Evolutionary conservation across 2,113 vertebrate species (phyloP).

Genomic region (Procavia capensis): DNA sequence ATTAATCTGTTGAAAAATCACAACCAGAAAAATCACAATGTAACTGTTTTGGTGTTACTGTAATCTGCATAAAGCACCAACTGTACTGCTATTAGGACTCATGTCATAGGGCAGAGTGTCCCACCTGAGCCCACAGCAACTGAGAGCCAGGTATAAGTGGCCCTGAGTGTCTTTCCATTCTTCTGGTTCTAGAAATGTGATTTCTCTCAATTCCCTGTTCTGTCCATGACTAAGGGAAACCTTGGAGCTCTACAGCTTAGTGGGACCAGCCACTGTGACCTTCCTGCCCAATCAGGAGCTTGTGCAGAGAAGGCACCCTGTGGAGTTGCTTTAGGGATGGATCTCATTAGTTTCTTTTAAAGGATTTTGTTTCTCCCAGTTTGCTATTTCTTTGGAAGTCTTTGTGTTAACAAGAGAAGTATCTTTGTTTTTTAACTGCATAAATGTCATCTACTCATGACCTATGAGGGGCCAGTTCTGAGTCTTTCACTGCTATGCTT

Average conservation of each 20-base stretch:
- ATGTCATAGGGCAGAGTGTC: too few relatives aligned
- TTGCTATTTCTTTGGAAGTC: background rate
- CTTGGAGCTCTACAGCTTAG: background rate
- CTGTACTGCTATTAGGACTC: accelerated
- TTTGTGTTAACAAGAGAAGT: background rate
- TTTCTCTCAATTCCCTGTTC: background rate
- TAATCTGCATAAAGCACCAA: accelerated
- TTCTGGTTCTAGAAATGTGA: background rate
- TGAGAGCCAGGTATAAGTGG: background rate
- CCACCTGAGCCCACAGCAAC: background rate
- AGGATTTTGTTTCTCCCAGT: background rate
- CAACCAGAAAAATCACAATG: background rate
- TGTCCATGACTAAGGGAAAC: background rate
- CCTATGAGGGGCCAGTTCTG: accelerated
- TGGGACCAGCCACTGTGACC: background rate
- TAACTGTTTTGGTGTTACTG: background rate
- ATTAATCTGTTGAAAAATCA: background rate
- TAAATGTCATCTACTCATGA: background rate
- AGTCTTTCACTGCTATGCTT: too few relatives aligned
- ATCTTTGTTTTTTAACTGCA: background rate
- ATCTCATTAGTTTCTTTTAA: background rate
- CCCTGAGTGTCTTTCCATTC: background rate
- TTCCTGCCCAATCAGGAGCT: background rate
- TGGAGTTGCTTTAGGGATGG: too few relatives aligned
- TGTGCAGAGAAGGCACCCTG: accelerated